phyloP scores from a whole-genome alignment of 2,113 vertebrate genomes.

The Macroglossus sobrinus region DNA sequence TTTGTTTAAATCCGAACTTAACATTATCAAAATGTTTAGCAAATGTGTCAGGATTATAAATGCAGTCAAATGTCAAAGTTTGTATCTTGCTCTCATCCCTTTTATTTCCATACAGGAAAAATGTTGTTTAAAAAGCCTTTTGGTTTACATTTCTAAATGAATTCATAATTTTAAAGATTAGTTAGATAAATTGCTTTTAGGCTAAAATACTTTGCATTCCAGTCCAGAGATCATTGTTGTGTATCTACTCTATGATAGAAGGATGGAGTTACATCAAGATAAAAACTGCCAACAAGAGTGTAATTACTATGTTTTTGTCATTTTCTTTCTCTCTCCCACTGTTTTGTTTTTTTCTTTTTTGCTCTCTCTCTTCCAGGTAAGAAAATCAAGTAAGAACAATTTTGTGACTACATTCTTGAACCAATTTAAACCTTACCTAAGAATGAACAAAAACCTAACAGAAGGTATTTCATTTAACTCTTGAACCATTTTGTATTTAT shows the following conservation, averaged over 20 bases:
- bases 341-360: neutral
- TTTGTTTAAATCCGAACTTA: conserved; percentile 52
- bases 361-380: neutral
- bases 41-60: conserved; percentile 56
- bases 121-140: conserved; percentile 51
- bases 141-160: conserved; percentile 59
- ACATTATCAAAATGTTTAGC: conserved; percentile 62
- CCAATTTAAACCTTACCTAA: neutral
- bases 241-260: neutral
- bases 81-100: conserved; percentile 20
- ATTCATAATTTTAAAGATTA: conserved; percentile 43
- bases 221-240: neutral
- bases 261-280: neutral
- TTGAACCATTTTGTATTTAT: neutral
- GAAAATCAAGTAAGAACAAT: neutral
- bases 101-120: conserved; percentile 33
- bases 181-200: conserved; percentile 30
- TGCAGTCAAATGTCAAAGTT: conserved; percentile 55
- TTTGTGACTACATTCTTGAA: neutral
- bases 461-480: neutral
- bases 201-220: conserved; percentile 4
- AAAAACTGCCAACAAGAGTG: neutral
- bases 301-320: neutral
- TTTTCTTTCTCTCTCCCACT: neutral
- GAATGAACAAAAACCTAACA: neutral